Conservation (phyloP, 2,113 vertebrate genomes). For the Rhombomys opimus region DNA sequence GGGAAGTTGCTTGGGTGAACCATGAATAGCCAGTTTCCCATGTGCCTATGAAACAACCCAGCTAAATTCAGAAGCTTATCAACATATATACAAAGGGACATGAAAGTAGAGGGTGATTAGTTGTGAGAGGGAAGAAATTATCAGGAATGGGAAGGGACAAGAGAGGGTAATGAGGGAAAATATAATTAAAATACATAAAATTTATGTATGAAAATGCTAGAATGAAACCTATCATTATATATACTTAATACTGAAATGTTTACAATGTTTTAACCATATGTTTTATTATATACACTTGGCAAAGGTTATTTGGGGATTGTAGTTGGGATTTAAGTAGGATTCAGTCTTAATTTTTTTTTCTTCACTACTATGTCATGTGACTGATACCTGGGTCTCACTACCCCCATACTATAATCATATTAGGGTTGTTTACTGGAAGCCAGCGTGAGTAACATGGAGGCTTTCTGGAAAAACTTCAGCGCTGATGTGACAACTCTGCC, state of each 20-base stretch:
- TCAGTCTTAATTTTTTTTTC: slow-evolving; percentile 17
- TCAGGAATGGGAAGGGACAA: no score
- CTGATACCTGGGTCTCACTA: background rate
- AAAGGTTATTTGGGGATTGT: background rate
- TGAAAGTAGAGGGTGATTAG: background rate
- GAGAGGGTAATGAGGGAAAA: background rate
- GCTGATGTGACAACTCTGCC: accelerated
- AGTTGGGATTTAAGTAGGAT: background rate
- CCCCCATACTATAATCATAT: background rate
- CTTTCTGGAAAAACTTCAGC: background rate
- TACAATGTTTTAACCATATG: background rate
- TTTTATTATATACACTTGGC: accelerated
- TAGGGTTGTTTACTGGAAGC: background rate
- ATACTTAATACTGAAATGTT: background rate
- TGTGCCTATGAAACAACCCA: no score
- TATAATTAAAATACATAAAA: no score
- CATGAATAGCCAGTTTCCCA: background rate
- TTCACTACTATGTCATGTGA: background rate
- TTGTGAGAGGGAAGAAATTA: background rate
- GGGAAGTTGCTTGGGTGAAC: no score
- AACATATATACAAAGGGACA: background rate
- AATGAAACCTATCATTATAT: background rate
- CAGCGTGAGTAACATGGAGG: background rate
- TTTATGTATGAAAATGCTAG: background rate
- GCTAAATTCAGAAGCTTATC: no score